Evolutionary conservation across 2,888 invertebrate species (phyloP).

Genomic region (Drosophila setosimentum): DNA sequence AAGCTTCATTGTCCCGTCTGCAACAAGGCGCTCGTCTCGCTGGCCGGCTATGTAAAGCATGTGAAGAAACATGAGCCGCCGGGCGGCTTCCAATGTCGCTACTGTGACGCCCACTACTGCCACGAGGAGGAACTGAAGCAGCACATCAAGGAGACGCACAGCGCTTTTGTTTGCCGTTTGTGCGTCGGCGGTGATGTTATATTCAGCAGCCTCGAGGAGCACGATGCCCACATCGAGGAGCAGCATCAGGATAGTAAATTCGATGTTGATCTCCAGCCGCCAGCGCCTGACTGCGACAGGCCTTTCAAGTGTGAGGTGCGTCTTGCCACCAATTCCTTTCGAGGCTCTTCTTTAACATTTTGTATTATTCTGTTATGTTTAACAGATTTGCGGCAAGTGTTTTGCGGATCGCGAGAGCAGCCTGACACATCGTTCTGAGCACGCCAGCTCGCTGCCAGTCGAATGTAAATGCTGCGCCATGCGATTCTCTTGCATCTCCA

Average conservation of each 20-base stretch:
- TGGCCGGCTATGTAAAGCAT: conserved; percentile 84
- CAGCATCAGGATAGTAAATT: conserved; percentile 83
- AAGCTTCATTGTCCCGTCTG: conserved; percentile 83
- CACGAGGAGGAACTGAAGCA: conserved; percentile 79
- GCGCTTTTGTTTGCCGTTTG: conserved; percentile 82
- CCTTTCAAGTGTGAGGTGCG: conserved; percentile 83
- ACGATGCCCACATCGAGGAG: conserved; percentile 83
- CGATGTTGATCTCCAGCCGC: conserved; percentile 81
- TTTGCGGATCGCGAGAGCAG: conserved; percentile 86
- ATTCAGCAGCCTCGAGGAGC: conserved; percentile 78
- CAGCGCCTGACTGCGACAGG: conserved; percentile 65
- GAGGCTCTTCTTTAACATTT: neutral
- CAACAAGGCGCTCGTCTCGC: conserved; percentile 79
- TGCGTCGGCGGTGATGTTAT: conserved; percentile 71
- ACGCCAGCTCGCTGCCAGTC: conserved; percentile 83
- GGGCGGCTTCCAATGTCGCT: conserved; percentile 84
- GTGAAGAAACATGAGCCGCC: conserved; percentile 84
- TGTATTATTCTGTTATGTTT: neutral
- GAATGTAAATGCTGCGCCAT: conserved; percentile 85
- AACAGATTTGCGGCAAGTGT: conserved; percentile 84
- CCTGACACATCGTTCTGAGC: conserved; percentile 85
- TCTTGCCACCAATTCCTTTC: neutral
- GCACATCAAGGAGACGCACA: conserved; percentile 80
- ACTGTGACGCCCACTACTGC: conserved; percentile 82
- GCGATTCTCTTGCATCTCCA: conserved; percentile 86